Conservation (phyloP, 1,140 invertebrate genomes). For the Brachionus rotundiformis region DNA sequence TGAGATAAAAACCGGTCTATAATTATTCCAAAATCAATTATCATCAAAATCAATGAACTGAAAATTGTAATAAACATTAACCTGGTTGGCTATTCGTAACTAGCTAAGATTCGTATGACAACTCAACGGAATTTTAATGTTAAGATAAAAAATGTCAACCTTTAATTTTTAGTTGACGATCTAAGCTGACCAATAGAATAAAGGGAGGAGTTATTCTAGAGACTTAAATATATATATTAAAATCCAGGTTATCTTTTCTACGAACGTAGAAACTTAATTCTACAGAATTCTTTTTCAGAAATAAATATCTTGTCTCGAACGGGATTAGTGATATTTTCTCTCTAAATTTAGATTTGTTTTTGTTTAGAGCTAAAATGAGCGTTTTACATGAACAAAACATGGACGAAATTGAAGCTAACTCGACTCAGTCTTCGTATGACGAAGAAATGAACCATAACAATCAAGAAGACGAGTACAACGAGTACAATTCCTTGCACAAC, state of each 20-base stretch:
- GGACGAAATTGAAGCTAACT: constrained; percentile 23
- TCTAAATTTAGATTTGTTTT: constrained; percentile 9
- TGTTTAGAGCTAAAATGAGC: constrained; percentile 28
- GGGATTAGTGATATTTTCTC: background rate
- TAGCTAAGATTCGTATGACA: constrained; percentile 12
- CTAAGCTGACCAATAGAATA: background rate
- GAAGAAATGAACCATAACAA: constrained; percentile 2
- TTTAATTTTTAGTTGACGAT: background rate
- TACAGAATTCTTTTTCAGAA: constrained; percentile 38
- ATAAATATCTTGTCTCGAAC: constrained; percentile 40
- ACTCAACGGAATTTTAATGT: constrained; percentile 51
- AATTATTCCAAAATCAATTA: constrained; percentile 32
- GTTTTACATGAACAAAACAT: constrained; percentile 44
- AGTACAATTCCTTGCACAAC: constrained; percentile 25
- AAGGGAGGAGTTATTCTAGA: constrained; percentile 7
- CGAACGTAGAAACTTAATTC: background rate
- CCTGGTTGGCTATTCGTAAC: constrained; percentile 36
- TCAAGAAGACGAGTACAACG: background rate
- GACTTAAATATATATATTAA: constrained; percentile 12
- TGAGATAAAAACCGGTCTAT: constrained; percentile 19
- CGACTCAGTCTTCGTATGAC: constrained; percentile 20
- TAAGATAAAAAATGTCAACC: constrained; percentile 51
- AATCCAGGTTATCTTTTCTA: constrained; percentile 29
- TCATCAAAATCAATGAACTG: constrained; percentile 50
- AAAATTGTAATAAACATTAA: constrained; percentile 46